These are phyloP conservation scores for Drosophila lutescens DNA, from an alignment of 2,888 invertebrate genomes.

Conservation along the genomic window DNA sequence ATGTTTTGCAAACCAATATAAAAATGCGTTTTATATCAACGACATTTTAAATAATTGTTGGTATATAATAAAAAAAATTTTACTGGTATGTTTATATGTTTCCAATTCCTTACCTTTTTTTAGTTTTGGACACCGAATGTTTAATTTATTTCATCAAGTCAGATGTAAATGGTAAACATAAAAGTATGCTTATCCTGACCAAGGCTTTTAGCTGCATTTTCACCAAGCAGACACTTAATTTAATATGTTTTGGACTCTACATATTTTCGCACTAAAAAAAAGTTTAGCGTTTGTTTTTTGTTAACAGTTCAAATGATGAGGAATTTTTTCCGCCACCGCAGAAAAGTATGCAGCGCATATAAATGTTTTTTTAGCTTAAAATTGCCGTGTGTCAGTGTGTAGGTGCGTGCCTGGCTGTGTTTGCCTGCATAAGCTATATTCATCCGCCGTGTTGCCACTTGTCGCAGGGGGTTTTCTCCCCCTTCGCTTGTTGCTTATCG, in stretches of 20 bases:
- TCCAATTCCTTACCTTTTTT: no score
- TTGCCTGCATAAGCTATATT: constrained; percentile 56
- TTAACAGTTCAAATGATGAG: background rate
- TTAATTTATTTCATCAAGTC: background rate
- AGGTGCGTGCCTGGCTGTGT: constrained; percentile 15
- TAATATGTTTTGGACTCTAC: constrained; percentile 3
- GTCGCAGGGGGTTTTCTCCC: constrained; percentile 18
- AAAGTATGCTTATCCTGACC: background rate
- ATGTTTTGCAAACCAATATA: no score
- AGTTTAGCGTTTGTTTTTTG: constrained; percentile 1
- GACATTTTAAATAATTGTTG: no score
- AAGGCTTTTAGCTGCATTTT: constrained; percentile 7
- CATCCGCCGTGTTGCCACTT: constrained; percentile 63
- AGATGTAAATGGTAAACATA: background rate
- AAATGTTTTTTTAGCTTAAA: constrained; percentile 35
- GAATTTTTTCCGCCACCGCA: constrained; percentile 51
- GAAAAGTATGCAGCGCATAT: constrained; percentile 57
- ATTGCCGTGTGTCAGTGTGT: constrained; percentile 35
- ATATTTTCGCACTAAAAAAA: constrained; percentile 13
- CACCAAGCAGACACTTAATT: constrained; percentile 8
- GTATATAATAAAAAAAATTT: no score
- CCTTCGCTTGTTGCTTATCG: constrained; percentile 30
- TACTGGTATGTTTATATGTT: background rate
- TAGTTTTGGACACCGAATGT: no score
- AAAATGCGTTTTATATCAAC: no score